Evolutionary conservation across 2,797 vertebrate species (phyloP).

Genomic region (Leucoraja ocellata): DNA sequence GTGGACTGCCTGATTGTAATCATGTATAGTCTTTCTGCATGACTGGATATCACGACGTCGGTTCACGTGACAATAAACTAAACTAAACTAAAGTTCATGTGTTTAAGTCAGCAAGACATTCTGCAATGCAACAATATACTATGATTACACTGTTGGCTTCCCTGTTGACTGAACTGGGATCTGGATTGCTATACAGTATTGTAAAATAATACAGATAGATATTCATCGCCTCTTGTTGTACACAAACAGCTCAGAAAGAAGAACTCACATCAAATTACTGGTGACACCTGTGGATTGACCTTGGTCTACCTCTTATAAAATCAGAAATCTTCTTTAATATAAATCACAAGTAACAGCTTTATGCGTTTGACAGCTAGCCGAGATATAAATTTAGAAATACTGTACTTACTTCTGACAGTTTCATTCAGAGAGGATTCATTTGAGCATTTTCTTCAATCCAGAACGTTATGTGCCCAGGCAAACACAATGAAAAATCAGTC

Average conservation of each 20-base stretch:
- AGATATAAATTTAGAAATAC: conserved; percentile 17
- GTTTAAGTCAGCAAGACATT: not conserved
- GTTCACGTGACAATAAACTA: too few relatives aligned
- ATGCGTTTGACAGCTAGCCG: not conserved
- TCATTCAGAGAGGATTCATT: not conserved
- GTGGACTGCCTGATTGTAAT: too few relatives aligned
- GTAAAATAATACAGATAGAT: not conserved
- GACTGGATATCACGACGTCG: too few relatives aligned
- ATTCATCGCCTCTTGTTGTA: not conserved
- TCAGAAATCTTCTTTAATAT: conserved; percentile 26
- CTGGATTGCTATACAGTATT: not conserved
- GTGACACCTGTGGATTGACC: not conserved
- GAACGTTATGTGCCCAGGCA: not conserved
- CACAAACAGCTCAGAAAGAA: not conserved
- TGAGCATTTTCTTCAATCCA: not conserved
- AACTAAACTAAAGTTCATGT: not conserved
- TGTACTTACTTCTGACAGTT: not conserved
- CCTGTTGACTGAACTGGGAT: not conserved
- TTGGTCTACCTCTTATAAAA: conserved; percentile 10
- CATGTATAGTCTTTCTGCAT: too few relatives aligned
- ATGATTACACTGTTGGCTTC: not conserved
- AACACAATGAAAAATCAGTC: conserved; percentile 27
- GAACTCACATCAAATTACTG: not conserved
- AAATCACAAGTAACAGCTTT: not conserved
- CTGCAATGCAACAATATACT: not conserved